Percentiles rank a stretch among this genome's conserved stretches.
Conservation (phyloP, 2,113 vertebrate species). For the Lucifuga dentata region DNA sequence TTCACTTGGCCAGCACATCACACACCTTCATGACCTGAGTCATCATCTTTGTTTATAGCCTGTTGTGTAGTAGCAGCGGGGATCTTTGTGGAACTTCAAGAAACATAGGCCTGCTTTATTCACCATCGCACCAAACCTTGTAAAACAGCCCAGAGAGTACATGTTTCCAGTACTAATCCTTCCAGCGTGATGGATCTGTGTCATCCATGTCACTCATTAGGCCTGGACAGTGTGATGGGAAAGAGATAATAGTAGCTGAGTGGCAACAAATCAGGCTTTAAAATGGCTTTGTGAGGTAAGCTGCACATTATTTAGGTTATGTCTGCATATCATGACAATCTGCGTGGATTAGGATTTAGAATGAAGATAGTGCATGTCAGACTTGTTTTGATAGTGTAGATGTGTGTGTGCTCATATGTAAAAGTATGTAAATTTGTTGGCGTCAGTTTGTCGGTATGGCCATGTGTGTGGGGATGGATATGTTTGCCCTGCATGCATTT, state of each 20-base stretch:
- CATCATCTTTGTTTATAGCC: slow-evolving; percentile 36
- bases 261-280: slow-evolving; percentile 57
- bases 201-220: slow-evolving; percentile 57
- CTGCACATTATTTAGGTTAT: slow-evolving; percentile 63
- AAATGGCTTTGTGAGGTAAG: slow-evolving; percentile 47
- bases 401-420: slow-evolving; percentile 6
- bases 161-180: slow-evolving; percentile 63
- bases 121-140: too few species aligned
- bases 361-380: slow-evolving; percentile 44
- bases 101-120: slow-evolving; percentile 3
- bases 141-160: slow-evolving; percentile 33
- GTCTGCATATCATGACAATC: slow-evolving; percentile 53
- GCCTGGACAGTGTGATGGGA: slow-evolving; percentile 46
- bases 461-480: background rate
- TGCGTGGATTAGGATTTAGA: slow-evolving; percentile 51
- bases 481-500: background rate
- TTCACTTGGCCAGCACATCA: slow-evolving; percentile 18
- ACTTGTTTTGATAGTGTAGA: slow-evolving; percentile 1
- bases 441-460: background rate
- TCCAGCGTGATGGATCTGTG: slow-evolving; percentile 50
- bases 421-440: slow-evolving; percentile 5
- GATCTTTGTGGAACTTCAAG: slow-evolving; percentile 1
- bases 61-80: background rate
- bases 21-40: slow-evolving; percentile 29
- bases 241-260: slow-evolving; percentile 67